Percentiles rank a stretch among this genome's conserved stretches.
Conservation (phyloP, 2,888 invertebrate genomes). For the Leucophora obtusa region DNA sequence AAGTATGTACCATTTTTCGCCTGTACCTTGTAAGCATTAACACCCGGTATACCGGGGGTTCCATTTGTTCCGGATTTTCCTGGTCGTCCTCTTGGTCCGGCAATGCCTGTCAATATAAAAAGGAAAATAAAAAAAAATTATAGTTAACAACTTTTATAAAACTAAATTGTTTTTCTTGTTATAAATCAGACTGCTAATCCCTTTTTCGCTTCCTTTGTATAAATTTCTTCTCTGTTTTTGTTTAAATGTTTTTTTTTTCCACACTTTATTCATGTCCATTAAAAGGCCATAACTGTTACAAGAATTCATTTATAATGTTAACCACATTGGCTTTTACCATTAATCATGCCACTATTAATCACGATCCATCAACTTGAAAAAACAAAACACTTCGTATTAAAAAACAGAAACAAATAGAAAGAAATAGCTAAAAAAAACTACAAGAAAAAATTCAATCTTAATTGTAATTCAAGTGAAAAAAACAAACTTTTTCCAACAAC, state of each 20-base stretch:
- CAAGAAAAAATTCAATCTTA: constrained; percentile 43
- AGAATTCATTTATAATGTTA: constrained; percentile 54
- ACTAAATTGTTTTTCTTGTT: constrained; percentile 5
- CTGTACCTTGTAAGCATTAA: constrained; percentile 85
- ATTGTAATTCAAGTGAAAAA: constrained; percentile 52
- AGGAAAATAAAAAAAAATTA: background rate
- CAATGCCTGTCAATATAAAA: constrained; percentile 69
- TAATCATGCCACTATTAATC: constrained; percentile 59
- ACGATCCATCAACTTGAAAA: constrained; percentile 40
- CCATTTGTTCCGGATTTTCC: constrained; percentile 88
- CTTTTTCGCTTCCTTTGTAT: background rate
- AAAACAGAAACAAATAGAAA: background rate
- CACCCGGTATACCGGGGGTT: constrained; percentile 88
- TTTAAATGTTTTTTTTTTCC: background rate
- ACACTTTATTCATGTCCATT: constrained; percentile 13
- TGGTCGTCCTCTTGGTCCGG: constrained; percentile 85
- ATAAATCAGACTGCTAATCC: background rate
- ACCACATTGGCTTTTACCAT: constrained; percentile 55
- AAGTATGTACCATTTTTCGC: constrained; percentile 81
- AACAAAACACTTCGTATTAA: constrained; percentile 24
- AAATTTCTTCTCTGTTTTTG: background rate
- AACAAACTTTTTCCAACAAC: background rate
- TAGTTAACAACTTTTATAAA: background rate
- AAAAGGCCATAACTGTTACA: constrained; percentile 44
- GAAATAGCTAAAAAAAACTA: background rate